Conservation (phyloP, 1,140 invertebrate genomes). For the Penaeus vannamei region DNA sequence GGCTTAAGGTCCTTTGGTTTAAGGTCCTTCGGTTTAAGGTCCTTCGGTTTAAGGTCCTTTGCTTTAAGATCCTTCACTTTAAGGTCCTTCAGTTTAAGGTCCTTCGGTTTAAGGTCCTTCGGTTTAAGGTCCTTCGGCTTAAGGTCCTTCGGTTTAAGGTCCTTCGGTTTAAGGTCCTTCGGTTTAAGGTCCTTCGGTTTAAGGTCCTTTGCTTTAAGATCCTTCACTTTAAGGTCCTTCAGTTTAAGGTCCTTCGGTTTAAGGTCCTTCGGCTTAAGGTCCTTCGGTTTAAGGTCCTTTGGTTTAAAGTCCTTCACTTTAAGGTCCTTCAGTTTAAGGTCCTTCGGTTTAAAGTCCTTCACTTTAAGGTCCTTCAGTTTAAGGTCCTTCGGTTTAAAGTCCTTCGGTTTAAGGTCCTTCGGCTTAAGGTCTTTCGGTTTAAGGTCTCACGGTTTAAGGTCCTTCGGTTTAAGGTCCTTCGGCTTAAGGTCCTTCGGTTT, state of each 20-base stretch:
- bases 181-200: slow-evolving; percentile 74
- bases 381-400: no score
- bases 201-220: no score
- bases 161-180: slow-evolving; percentile 2
- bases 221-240: slow-evolving; percentile 66
- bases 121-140: slow-evolving; percentile 74
- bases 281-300: slow-evolving; percentile 67
- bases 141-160: no score
- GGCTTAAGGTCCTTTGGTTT: slow-evolving; percentile 74
- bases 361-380: no score
- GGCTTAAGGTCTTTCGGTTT: slow-evolving; percentile 74
- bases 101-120: slow-evolving; percentile 2
- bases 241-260: slow-evolving; percentile 74
- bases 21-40: no score
- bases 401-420: slow-evolving; percentile 67
- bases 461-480: slow-evolving; percentile 2
- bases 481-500: slow-evolving; percentile 74
- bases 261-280: no score
- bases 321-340: slow-evolving; percentile 61
- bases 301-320: slow-evolving; percentile 73
- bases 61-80: slow-evolving; percentile 74
- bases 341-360: slow-evolving; percentile 73
- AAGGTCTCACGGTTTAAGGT: no score
- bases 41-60: slow-evolving; percentile 67
- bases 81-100: no score